Conservation (phyloP, 2,113 vertebrate species). For the Myiagra hebetior region DNA sequence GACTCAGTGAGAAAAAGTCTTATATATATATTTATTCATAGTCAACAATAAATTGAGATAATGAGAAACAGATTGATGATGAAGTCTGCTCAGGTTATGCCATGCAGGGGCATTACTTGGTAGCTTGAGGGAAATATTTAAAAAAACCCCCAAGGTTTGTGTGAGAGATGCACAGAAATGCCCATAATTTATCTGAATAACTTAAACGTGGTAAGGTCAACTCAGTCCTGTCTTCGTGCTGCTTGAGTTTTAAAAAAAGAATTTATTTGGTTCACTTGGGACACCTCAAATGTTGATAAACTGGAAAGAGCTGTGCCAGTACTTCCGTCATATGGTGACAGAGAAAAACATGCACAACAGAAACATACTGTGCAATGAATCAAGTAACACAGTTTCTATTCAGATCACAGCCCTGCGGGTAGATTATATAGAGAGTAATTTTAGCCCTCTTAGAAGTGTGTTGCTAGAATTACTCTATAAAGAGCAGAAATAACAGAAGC, state of each 20-base stretch:
- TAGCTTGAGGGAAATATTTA: not conserved
- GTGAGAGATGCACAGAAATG: not conserved
- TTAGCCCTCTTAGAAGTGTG: constrained; percentile 9
- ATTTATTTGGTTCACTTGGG: not conserved
- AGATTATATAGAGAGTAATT: not conserved
- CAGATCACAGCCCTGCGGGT: not conserved
- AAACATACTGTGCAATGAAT: not conserved
- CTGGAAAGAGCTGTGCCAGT: not conserved
- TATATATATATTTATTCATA: not conserved
- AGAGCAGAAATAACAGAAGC: constrained; percentile 15
- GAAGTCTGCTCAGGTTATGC: not conserved
- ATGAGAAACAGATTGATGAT: not conserved
- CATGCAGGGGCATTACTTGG: not conserved
- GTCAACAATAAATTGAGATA: not conserved
- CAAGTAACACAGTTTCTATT: constrained; percentile 31
- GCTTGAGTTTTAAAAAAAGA: not conserved
- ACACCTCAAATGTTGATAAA: constrained; percentile 3
- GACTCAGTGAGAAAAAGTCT: not conserved
- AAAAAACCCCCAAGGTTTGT: not conserved
- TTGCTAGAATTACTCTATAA: not conserved
- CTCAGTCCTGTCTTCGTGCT: not conserved
- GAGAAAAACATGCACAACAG: constrained; percentile 22
- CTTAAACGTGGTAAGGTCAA: not conserved
- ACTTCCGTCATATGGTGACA: not conserved
- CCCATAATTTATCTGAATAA: not conserved